Base-by-base conservation (phyloP, 2,888 invertebrate genomes). In the Callyntrura guangdongensis region DNA sequence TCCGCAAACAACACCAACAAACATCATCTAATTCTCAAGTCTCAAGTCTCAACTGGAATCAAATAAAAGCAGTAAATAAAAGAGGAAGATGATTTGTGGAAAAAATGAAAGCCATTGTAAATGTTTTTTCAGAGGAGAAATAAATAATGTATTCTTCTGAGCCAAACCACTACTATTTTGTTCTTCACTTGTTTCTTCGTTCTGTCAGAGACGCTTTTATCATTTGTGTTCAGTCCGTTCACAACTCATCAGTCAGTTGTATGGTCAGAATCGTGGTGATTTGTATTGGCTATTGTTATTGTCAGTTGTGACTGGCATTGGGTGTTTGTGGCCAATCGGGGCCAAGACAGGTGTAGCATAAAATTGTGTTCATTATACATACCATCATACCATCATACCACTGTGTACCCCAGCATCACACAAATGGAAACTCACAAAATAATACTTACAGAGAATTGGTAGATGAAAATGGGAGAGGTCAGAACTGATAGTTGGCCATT, bases 351-450 rank as follows among this genome's bases (percentile, higher is more conserved):
- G 45, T 47, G 53, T 47, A 67, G 79, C 86, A 67, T 64, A 87
- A 87, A 87, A 87, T 87, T 87, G 79, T 79, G 27, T 87, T 45
- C 77, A 67, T 87, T 79, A 25, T 82, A 82, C 1, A 17, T n/a
- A 59, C 2, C 56, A 11, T 14, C 14, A 56, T 56, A 14, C 56
- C 14, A 3, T 12, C 9, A 56, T 14, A 14, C 59, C 17, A 17
- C 59, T 6, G n/a, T 6, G 36, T 36, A 36, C 36, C 36, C 3
- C 6, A 36, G 3, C 36, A 36, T 2, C 36, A 36, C 36, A 36
- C 36, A 36, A 36, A 36, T 36, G 36, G 6, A 36, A 36, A 36
- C 6, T 36, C 36, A 36, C 36, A 36, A 17, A 17, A 17, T 59
- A 59, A 17, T n/a, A 4, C 59, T 59, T 17, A 59, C 59, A 8